Evolutionary conservation across 1,140 invertebrate species (phyloP).

Genomic region (Bombus ignitus): DNA sequence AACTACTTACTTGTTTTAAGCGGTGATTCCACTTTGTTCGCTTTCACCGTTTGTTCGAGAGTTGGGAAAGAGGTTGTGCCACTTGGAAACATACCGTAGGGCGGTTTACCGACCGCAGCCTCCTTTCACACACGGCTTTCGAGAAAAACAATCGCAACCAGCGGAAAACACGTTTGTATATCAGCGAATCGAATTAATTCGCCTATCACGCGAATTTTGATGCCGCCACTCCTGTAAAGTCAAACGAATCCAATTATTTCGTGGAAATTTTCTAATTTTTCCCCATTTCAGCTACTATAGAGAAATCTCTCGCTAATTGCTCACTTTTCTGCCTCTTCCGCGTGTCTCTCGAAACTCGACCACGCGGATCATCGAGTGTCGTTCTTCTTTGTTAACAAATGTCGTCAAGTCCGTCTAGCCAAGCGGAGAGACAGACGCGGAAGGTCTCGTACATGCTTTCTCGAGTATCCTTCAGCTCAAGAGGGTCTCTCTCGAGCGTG

Average conservation of each 20-base stretch:
- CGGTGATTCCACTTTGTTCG: constrained; percentile 51
- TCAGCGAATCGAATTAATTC: not conserved
- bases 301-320: not conserved
- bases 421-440: constrained; percentile 46
- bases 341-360: constrained; percentile 31
- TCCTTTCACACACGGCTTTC: not conserved
- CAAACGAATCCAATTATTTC: not conserved
- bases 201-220: too few species aligned
- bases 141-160: constrained; percentile 41
- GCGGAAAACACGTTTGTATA: not conserved
- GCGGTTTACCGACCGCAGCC: not conserved
- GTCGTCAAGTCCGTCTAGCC: constrained; percentile 54
- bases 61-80: constrained; percentile 23
- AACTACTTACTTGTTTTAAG: constrained; percentile 67
- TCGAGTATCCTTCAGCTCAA: constrained; percentile 56
- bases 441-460: constrained; percentile 55
- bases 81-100: constrained; percentile 31
- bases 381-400: constrained; percentile 52
- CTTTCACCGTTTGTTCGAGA: constrained; percentile 34
- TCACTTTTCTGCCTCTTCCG: not conserved
- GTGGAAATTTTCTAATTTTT: not conserved
- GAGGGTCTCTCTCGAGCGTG: constrained; percentile 51
- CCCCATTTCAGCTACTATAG: not conserved
- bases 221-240: not conserved
- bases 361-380: constrained; percentile 48